These are phyloP conservation scores for Tragelaphus scriptus DNA, from an alignment of 2,113 vertebrate species.

Conservation along the genomic window DNA sequence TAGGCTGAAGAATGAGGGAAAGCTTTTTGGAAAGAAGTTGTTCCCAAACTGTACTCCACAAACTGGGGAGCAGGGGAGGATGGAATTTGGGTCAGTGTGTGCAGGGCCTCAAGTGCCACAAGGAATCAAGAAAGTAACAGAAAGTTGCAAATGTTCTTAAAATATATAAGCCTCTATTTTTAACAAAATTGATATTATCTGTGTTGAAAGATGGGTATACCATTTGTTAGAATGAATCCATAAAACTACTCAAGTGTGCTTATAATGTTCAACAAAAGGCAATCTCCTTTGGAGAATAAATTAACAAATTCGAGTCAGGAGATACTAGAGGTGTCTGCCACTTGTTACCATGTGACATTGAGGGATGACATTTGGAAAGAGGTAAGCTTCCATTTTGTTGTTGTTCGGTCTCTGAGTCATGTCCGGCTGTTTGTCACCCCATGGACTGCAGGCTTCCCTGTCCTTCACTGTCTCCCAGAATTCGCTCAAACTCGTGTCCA, in stretches of 20 bases:
- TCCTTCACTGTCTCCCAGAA: background rate
- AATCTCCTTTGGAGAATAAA: background rate
- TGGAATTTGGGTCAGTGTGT: background rate
- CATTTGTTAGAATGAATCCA: constrained; percentile 44
- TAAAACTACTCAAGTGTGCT: background rate
- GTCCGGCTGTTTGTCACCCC: background rate
- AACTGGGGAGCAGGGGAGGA: background rate
- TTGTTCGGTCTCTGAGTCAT: background rate
- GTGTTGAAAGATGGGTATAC: background rate
- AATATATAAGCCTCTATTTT: background rate
- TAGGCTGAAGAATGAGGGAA: background rate
- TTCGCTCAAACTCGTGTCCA: background rate
- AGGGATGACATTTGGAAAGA: background rate
- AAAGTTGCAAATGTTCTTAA: background rate
- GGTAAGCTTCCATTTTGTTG: background rate
- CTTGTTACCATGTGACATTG: background rate
- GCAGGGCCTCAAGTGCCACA: background rate
- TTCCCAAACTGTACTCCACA: background rate
- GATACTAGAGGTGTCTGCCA: fast-evolving
- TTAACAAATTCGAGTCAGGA: background rate
- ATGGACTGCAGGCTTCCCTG: background rate
- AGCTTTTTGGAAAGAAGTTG: background rate
- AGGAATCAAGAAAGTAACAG: background rate
- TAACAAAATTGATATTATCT: background rate
- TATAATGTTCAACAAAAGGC: background rate